Base-by-base conservation (phyloP, 1,140 invertebrate species). In the Dinoponera quadriceps region DNA sequence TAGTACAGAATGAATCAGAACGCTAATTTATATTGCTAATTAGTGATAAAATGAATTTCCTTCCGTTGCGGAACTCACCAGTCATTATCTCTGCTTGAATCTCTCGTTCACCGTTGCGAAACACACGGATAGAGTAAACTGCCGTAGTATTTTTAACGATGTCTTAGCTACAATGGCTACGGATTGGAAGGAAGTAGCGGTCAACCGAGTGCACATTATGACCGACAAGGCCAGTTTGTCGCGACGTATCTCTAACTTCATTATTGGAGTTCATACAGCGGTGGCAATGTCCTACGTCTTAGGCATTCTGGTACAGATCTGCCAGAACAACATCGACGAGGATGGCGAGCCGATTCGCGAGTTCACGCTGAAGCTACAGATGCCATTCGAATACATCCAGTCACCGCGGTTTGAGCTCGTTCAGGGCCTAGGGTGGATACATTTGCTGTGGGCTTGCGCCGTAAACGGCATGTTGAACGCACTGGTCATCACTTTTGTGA, bases 401-500 rank as follows among this genome's bases (percentile, higher is more conserved):
- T 66, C 63, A 14, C 75, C 85, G 20, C n/a, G 51, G 0, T 88
- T 75, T 7, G 63, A 87, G 27, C n/a, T 69, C 14, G 25, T 87
- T 25, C 27, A 60, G n/a, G 7, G 51, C 2, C 20, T 63, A 49
- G 69, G 85, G 25, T 75, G 81, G 3, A 0, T 84, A 11, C 71
- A 84, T 51, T 20, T 73, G n/a, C 1, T 87, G 13, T 9, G 3
- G 11, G 20, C 48, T 18, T 62, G 57, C n/a, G 29, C 3, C 16
- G 18, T 54, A 11, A 72, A 38, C 4, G 74, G 51, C n/a, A 18
- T 65, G 14, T 3, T 87, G 4, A 75, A 84, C 16, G 33, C 63
- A 2, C 68, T 87, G 5, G 38, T 87, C 38, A 51, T 87, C 16
- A 71, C 73, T 0, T 33, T 87, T 54, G 85, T 87, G 44, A 87